Base-by-base conservation (phyloP, 2,113 vertebrate species). In the Diadophis punctatus region DNA sequence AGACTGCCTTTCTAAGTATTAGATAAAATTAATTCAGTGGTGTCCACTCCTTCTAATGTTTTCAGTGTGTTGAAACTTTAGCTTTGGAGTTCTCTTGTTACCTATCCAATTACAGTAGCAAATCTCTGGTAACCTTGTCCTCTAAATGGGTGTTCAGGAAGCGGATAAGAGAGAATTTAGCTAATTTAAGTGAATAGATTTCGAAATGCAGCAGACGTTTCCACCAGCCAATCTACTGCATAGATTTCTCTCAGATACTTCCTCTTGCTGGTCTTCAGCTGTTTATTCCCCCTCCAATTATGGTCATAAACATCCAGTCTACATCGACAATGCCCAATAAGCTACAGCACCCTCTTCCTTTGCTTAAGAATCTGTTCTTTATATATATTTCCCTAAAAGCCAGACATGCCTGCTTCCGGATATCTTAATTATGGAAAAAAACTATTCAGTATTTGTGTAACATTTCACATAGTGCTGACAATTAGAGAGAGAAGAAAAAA, bases 21-120 rank as follows among this genome's bases (percentile, higher is more conserved):
- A 86, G 55, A n/a, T 25, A 89, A 86, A 89, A 90, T 34, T 89
- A 85, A 63, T 52, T 85, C 55, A 1, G 0, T 16, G 27, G 0
- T 0, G 1, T 49, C 39, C 74, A 43, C 34, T 0, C 68, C 18
- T 0, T 14, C 1, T 1, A 16, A 34, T 90, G 56, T 11, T 58
- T 91, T 5, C 48, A 16, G 16, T 2, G 43, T 48, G 51, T 93
- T 91, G 68, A 39, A 80, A 80, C 5, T 80, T 80, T 80, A 80
- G 1, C 60, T 1, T 1, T 56, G 7, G 55, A 86, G 43, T 27
- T 88, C 51, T 84, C 53, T 16, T 14, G 53, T 56, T 92, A 46
- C 53, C 1, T 91, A 85, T 87, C n/a, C n/a, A 30, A 43, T 46
- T 7, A 68, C 12, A 68, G 30, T 68, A 56, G 30, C 30, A 55